These are phyloP conservation scores for Papilio aristodemus DNA, from an alignment of 1,140 invertebrate species.

Conservation along the genomic window DNA sequence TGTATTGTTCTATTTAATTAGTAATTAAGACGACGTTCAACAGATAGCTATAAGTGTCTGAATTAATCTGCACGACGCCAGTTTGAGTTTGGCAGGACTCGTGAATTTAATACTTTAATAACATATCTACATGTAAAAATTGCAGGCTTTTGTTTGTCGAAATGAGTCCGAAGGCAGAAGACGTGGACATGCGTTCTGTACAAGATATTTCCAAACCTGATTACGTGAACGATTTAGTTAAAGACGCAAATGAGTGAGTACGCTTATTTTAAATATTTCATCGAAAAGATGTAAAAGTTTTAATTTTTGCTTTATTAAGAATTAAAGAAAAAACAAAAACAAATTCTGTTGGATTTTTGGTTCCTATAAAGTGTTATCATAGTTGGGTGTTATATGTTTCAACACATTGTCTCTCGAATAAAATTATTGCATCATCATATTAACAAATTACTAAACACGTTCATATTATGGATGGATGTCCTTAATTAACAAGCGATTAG, in stretches of 20 bases:
- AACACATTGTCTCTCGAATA: too few species aligned
- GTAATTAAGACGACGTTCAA: constrained; percentile 21
- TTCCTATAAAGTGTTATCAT: too few species aligned
- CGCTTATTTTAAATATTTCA: background rate
- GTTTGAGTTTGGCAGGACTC: background rate
- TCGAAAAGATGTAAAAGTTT: background rate
- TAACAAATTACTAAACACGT: too few species aligned
- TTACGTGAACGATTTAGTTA: background rate
- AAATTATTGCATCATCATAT: too few species aligned
- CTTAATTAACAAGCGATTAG: too few species aligned
- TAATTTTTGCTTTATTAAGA: too few species aligned
- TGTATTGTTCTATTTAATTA: constrained; percentile 28
- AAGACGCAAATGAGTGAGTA: constrained; percentile 11
- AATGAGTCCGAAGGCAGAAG: constrained; percentile 11
- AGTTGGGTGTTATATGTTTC: too few species aligned
- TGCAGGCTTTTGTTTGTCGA: background rate
- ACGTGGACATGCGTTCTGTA: background rate
- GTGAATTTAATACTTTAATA: background rate
- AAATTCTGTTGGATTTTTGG: too few species aligned
- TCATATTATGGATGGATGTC: too few species aligned
- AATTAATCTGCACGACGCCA: constrained; percentile 29
- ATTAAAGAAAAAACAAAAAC: too few species aligned
- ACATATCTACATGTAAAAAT: background rate
- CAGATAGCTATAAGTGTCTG: constrained; percentile 28
- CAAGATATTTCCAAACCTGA: background rate